These are phyloP conservation scores for Melitaea athalia DNA, from an alignment of 2,888 invertebrate species.

Conservation along the genomic window DNA sequence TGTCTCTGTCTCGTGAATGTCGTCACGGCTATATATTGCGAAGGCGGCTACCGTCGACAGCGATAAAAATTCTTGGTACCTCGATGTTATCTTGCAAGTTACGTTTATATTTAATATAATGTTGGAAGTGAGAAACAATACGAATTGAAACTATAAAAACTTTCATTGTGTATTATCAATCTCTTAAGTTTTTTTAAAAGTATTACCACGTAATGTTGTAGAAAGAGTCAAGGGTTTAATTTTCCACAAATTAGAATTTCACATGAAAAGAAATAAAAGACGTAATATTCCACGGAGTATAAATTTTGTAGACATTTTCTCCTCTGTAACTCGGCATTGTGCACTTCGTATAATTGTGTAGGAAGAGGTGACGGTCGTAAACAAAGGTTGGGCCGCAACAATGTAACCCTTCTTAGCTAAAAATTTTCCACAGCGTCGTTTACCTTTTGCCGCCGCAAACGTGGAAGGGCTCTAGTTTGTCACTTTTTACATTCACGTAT, in stretches of 20 bases:
- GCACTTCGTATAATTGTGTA: slow-evolving; percentile 38
- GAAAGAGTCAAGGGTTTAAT: neutral
- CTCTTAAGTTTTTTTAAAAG: no score
- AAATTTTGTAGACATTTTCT: slow-evolving; percentile 20
- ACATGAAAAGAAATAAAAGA: slow-evolving; percentile 6
- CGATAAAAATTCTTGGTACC: slow-evolving; percentile 79
- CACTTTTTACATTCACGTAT: slow-evolving; percentile 57
- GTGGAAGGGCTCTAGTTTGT: slow-evolving; percentile 57
- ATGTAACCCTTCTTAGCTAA: slow-evolving; percentile 39
- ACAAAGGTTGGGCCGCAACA: slow-evolving; percentile 35
- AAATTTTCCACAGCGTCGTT: slow-evolving; percentile 37
- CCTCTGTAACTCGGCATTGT: slow-evolving; percentile 21
- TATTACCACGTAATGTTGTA: neutral
- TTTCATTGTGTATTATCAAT: no score
- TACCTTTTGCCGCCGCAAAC: slow-evolving; percentile 50
- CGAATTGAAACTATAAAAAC: slow-evolving; percentile 5
- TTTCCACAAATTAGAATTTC: slow-evolving; percentile 10
- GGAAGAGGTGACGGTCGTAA: slow-evolving; percentile 34
- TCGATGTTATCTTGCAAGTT: slow-evolving; percentile 77
- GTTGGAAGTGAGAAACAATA: slow-evolving; percentile 60
- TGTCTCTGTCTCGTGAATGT: slow-evolving; percentile 71
- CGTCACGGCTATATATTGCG: slow-evolving; percentile 77
- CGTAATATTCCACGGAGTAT: slow-evolving; percentile 4
- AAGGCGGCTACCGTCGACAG: slow-evolving; percentile 69
- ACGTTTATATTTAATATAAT: slow-evolving; percentile 75